These are phyloP conservation scores for Rattus norvegicus DNA, from an alignment of 2,113 vertebrate genomes.

Conservation along the genomic window DNA sequence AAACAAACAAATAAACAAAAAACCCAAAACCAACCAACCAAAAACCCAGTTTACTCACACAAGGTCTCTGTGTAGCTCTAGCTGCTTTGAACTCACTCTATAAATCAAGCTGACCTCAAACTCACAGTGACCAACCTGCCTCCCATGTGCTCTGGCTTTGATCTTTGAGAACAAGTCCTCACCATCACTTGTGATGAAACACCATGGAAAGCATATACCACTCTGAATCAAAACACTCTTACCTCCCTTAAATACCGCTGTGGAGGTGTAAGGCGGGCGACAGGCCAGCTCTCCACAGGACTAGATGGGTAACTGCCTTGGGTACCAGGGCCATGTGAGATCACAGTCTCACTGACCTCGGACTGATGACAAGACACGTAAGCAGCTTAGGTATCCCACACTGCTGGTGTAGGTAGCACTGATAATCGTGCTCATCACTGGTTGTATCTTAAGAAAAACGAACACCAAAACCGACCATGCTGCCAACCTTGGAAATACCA, in stretches of 20 bases:
- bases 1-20: not conserved
- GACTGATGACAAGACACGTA: not conserved
- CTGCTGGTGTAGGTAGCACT: not conserved
- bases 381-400: slow-evolving; percentile 6
- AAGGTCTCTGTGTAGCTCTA: not conserved
- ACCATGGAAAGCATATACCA: not conserved
- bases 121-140: not conserved
- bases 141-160: not conserved
- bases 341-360: not conserved
- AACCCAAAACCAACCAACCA: not conserved
- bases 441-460: not conserved
- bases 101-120: not conserved
- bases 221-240: not conserved
- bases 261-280: not conserved
- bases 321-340: not conserved
- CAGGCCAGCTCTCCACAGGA: not conserved
- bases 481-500: not conserved
- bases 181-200: slow-evolving; percentile 1
- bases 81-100: not conserved
- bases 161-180: slow-evolving; percentile 63
- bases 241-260: not conserved
- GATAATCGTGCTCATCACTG: not conserved
- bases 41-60: not conserved
- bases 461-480: not conserved
- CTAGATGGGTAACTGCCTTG: not conserved